These are phyloP conservation scores for Fragum sueziense DNA, from an alignment of 2,888 invertebrate genomes.

Conservation along the genomic window DNA sequence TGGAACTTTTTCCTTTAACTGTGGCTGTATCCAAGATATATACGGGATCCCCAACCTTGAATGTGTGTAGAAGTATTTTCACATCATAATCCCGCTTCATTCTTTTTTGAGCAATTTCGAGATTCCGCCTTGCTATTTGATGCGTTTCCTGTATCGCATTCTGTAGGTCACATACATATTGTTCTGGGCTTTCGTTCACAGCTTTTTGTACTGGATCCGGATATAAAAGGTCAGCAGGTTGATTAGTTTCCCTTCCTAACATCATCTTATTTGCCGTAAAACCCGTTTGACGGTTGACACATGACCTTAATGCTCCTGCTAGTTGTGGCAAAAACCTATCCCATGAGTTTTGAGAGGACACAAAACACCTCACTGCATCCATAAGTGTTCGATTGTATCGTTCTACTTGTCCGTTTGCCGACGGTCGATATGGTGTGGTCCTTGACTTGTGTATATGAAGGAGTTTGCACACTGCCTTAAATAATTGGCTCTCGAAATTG, in stretches of 20 bases:
- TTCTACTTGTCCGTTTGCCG: slow-evolving; percentile 24
- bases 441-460: slow-evolving; percentile 27
- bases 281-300: slow-evolving; percentile 3
- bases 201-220: background rate
- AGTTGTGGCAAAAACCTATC: background rate
- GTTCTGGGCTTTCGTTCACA: background rate
- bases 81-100: slow-evolving; percentile 48
- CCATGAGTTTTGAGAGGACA: background rate
- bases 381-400: slow-evolving; percentile 19
- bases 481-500: slow-evolving; percentile 17
- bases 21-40: slow-evolving; percentile 26
- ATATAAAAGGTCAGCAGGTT: slow-evolving; percentile 22
- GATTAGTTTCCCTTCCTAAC: slow-evolving; percentile 19
- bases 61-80: slow-evolving; percentile 17
- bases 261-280: slow-evolving; percentile 16
- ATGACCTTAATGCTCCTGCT: slow-evolving; percentile 18
- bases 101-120: background rate
- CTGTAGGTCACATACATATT: slow-evolving; percentile 11
- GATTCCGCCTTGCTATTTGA: background rate
- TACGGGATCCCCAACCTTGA: slow-evolving; percentile 41
- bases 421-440: slow-evolving; percentile 34
- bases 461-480: slow-evolving; percentile 16
- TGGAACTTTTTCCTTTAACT: slow-evolving; percentile 15
- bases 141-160: slow-evolving; percentile 12
- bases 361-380: slow-evolving; percentile 15